Evolutionary conservation across 92 coral and sea anemone genomes (phyloP), one percentile per base, ranked within the genome.

Genomic region (Hydrozoanthus gracilis): DNA sequence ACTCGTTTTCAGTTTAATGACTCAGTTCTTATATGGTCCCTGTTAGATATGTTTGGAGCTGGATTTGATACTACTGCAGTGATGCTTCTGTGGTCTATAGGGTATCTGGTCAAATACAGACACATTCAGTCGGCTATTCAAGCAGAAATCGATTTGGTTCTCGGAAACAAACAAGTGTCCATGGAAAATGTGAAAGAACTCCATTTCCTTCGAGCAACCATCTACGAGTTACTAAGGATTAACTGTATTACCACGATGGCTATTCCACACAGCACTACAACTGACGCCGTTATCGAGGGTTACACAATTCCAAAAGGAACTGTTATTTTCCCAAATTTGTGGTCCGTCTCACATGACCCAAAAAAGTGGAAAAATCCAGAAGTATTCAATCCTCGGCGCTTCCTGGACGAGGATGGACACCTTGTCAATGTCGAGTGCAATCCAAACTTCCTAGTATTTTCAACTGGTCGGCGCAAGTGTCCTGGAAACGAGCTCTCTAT

Each of bases 241-340:
- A 86, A 73, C n/a, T 71, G 83, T 68, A 77, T 89, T 47, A 70
- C 83, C 60, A 87, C 92, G 51, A 16, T 75, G 17, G 64, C 86
- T 55, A 44, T 89, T 46, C 92, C 92, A 7, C 92, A 89, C 69
- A 84, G 89, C 89, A 86, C 92, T 7, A 89, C 83, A 8, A 67
- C 83, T 54, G 87, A 77, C 51, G 71, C 87, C 18, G 49, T 58
- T 71, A 83, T 89, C 8, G 82, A 52, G 6, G 89, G 78, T 51
- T 89, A 76, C 77, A 77, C 83, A 16, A 89, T 89, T 62, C 92
- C 92, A 67, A 89, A 89, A 65, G 92, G 92, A 47, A 89, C 92
- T 48, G 83, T 89, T 12, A 84, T 89, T 12, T 89, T 89, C 52
- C 86, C 87, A 0, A 89, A 89, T 52, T 49, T 89, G 48, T 89